These are phyloP conservation scores for Leptura quadrifasciata DNA, from an alignment of 2,888 invertebrate genomes.

Conservation along the genomic window DNA sequence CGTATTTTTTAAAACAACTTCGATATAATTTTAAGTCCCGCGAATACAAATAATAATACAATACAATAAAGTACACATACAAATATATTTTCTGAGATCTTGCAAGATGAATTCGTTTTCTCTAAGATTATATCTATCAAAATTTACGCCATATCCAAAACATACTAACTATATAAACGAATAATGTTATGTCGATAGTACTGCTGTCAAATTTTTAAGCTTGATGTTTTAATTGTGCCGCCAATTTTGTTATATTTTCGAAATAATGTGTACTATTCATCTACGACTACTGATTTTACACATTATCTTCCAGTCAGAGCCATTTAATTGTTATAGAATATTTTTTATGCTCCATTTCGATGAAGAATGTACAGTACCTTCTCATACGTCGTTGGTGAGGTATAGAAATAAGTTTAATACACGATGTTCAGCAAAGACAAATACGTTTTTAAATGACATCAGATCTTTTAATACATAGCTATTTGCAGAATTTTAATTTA, in stretches of 20 bases:
- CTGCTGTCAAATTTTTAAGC: not conserved
- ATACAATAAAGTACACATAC: too few relatives aligned
- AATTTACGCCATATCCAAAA: too few relatives aligned
- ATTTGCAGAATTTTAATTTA: not conserved
- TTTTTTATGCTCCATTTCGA: constrained; percentile 65
- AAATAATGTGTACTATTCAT: constrained; percentile 35
- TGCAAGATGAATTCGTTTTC: too few relatives aligned
- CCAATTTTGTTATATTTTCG: constrained; percentile 42
- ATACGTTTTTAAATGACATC: constrained; percentile 3
- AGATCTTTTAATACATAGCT: constrained; percentile 9
- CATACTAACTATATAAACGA: too few relatives aligned
- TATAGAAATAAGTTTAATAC: constrained; percentile 10
- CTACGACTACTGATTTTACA: constrained; percentile 32
- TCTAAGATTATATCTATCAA: too few relatives aligned
- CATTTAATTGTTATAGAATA: constrained; percentile 53
- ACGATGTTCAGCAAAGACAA: constrained; percentile 26
- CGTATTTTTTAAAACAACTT: too few relatives aligned
- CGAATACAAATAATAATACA: too few relatives aligned
- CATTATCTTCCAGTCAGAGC: constrained; percentile 26
- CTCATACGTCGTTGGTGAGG: constrained; percentile 52
- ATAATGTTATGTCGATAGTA: too few relatives aligned
- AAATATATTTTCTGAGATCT: too few relatives aligned
- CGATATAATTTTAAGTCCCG: too few relatives aligned
- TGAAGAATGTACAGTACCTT: constrained; percentile 69
- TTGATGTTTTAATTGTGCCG: constrained; percentile 44